Percentiles rank a stretch among this genome's conserved stretches.
Evolutionary conservation across 2,888 invertebrate species (phyloP).

Genomic region (Gari tellinella): DNA sequence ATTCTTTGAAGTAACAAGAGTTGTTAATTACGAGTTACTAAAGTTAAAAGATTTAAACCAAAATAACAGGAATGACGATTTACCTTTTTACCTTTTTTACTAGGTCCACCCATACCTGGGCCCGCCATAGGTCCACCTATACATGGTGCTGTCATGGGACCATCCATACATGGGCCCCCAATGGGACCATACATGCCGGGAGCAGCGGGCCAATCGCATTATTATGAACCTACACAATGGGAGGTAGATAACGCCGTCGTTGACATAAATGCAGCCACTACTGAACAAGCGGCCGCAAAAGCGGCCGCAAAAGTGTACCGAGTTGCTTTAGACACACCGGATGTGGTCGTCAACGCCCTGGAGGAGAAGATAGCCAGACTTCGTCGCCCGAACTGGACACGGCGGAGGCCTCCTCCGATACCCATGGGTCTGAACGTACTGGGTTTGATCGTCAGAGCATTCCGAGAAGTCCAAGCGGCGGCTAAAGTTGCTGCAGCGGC

Average conservation of each 20-base stretch:
- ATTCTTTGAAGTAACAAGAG: too few relatives aligned
- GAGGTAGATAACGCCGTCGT: constrained; percentile 48
- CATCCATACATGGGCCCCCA: too few relatives aligned
- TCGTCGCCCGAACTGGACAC: constrained; percentile 36
- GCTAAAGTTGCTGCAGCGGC: constrained; percentile 12
- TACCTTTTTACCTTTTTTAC: too few relatives aligned
- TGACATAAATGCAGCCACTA: constrained; percentile 41
- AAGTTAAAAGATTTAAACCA: too few relatives aligned
- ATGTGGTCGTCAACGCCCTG: constrained; percentile 42
- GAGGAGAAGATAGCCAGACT: constrained; percentile 46
- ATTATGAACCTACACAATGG: constrained; percentile 47
- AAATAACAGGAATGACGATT: too few relatives aligned
- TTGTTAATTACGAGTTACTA: too few relatives aligned
- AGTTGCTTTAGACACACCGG: constrained; percentile 36
- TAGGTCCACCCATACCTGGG: too few relatives aligned
- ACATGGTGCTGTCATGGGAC: too few relatives aligned
- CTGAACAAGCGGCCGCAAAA: constrained; percentile 42
- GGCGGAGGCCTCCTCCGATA: constrained; percentile 17
- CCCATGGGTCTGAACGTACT: constrained; percentile 32
- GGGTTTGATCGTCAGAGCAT: constrained; percentile 26
- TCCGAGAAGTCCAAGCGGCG: background rate
- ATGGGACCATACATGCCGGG: too few relatives aligned
- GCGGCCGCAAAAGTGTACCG: constrained; percentile 50
- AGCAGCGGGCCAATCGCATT: too few relatives aligned
- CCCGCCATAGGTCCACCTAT: too few relatives aligned